Base-by-base conservation (phyloP, 1,140 invertebrate species). In the Yoshiicerus persimilis region DNA sequence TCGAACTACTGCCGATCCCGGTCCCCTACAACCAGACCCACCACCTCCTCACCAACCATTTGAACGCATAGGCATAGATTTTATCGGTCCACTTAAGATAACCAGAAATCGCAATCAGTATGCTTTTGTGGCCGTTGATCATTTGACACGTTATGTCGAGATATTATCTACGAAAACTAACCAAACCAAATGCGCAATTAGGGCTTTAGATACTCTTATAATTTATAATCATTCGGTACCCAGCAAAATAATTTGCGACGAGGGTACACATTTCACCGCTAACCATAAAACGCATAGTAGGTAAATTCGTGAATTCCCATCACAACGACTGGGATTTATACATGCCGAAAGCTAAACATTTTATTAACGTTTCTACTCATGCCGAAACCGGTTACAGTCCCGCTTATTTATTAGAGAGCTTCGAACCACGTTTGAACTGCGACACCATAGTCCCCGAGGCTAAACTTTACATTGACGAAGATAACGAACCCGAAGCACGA, bases 11-110 rank as follows among this genome's bases (percentile, higher is more conserved):
- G 25, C 27, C 16, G 70, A 86, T 10, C 16, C 36, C 11, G 90
- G 90, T 1, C 38, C 87, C 4, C 1, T 89, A n/a, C 89, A 90
- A 32, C 80, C 80, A 2, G 11, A 10, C 30, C 6, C 1, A 0
- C 2, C 39, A 11, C 62, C 56, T 6, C 32, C 64, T 32, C 66
- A 87, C 10, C 83, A 13, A 75, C 91, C 92, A 20, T 90, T 92
- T 66, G 88, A 90, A n/a, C 90, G 85, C 9, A 88, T 92, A 6
- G 92, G 91, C 8, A 88, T 92, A 9, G 92, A 93, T 90, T 88
- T 92, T 23, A 34, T 92, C 4, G 92, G 92, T 1, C 91, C 91
- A 2, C 87, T 92, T 34, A 90, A 90, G 11, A 80, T 39, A 10
- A 90, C 90, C 25, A 86, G 47, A 27, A 91, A 91, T 5, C 92